Percentiles rank a stretch among this genome's conserved stretches.
Evolutionary conservation across 1,140 invertebrate genomes (phyloP).

Genomic region (Camponotus pennsylvanicus): DNA sequence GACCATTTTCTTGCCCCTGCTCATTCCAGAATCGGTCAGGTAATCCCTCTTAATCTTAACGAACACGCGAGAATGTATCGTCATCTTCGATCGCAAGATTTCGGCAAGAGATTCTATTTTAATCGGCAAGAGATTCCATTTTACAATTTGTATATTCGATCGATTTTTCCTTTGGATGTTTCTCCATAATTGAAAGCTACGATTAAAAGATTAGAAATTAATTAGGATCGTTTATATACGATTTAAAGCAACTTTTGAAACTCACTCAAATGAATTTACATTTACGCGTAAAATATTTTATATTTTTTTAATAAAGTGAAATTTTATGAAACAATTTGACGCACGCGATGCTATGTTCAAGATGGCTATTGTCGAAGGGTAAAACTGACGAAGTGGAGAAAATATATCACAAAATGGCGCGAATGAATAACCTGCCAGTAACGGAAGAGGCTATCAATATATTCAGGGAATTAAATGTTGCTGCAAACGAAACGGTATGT

Average conservation of each 20-base stretch:
- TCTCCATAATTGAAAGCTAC: neutral
- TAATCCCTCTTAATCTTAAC: conserved; percentile 59
- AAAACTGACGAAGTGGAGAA: conserved; percentile 88
- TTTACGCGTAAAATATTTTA: conserved; percentile 30
- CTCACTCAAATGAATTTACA: no score
- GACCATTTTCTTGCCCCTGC: conserved; percentile 88
- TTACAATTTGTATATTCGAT: neutral
- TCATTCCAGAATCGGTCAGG: conserved; percentile 89
- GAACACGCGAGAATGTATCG: neutral
- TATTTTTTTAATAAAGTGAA: conserved; percentile 1
- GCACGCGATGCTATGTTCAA: conserved; percentile 74
- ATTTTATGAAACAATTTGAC: conserved; percentile 11
- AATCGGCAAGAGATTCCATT: neutral
- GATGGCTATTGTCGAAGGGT: conserved; percentile 92
- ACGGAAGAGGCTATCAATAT: conserved; percentile 86
- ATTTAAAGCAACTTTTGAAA: no score
- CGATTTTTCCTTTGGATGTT: neutral
- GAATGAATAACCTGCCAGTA: conserved; percentile 89
- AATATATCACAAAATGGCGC: conserved; percentile 88
- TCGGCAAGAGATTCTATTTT: conserved; percentile 1
- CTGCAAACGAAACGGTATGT: conserved; percentile 58
- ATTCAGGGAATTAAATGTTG: conserved; percentile 77
- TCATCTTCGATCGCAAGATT: conserved; percentile 3
- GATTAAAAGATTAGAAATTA: neutral
- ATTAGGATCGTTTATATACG: no score